Base-by-base conservation (phyloP, 1,140 invertebrate species). In the Coelopa frigida region DNA sequence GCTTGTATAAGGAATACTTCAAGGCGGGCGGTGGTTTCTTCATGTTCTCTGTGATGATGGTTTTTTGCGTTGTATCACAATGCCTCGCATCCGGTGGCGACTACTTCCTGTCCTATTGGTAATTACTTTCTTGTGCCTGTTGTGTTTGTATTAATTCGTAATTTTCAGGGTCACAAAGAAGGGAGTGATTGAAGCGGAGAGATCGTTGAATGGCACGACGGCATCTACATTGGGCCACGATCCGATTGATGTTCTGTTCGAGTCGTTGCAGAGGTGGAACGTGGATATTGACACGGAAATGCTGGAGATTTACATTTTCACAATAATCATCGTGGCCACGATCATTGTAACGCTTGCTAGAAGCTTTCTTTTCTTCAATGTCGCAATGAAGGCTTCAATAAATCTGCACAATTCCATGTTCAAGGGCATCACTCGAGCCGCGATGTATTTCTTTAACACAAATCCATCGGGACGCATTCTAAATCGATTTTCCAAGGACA, bases 401-500 rank as follows among this genome's bases (percentile, higher is more conserved):
- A 78, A 72, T 17, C 68, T 92, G 3, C 88, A 92, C 60, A 81
- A 85, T 55, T 72, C 68, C 20, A 91, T 94, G 87, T 92, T 93
- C 58, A 62, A 65, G 5, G 76, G 77, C 14, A 81, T 91, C 23
- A 78, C 86, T 1, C 73, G 79, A 0, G 79, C 85, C 0, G 80
- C 83, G 1, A 89, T 91, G 81, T 74, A 77, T 0, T 93, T 92
- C 67, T 93, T 91, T 68, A 85, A 89, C 58, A 75, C 75, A 11
- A 92, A 87, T 70, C 85, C 86, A 1, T 78, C 79, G 5, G 84
- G 83, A 4, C 70, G 83, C 3, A 85, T 86, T 54, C 67, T 86
- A 22, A 85, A 91, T 61, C 74, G 87, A 43, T 91, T 89, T 70
- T 86, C 86, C 0, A 88, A 89, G 69, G 90, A 94, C 59, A 83